Conservation (phyloP, 2,113 vertebrate genomes). For the Takifugu bimaculatus region DNA sequence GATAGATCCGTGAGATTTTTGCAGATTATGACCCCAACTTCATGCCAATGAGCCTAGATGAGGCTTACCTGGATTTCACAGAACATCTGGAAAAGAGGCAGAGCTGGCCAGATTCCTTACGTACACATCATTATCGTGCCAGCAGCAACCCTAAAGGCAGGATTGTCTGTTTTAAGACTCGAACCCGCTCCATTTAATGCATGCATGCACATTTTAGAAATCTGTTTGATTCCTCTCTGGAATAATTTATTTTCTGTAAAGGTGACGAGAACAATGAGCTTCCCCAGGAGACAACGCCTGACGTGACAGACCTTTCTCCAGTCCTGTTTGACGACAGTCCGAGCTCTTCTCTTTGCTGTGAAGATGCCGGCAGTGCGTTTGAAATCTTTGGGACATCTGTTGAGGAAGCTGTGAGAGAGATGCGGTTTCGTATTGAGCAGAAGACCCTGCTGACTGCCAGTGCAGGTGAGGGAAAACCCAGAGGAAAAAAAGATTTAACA, state of each 20-base stretch:
- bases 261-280: constrained; percentile 19
- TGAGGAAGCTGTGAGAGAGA: constrained; percentile 93
- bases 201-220: neutral
- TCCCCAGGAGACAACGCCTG: constrained; percentile 8
- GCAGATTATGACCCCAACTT: constrained; percentile 89
- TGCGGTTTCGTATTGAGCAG: constrained; percentile 94
- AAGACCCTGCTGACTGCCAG: constrained; percentile 92
- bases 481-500: neutral
- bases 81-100: constrained; percentile 85
- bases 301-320: constrained; percentile 73
- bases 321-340: constrained; percentile 86
- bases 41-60: constrained; percentile 91
- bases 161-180: neutral
- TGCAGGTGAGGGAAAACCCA: constrained; percentile 78
- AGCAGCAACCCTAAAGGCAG: constrained; percentile 46
- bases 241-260: neutral
- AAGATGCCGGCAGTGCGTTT: constrained; percentile 41
- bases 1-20: constrained; percentile 87
- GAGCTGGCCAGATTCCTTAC: constrained; percentile 82
- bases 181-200: neutral
- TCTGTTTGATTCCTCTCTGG: neutral
- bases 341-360: constrained; percentile 43
- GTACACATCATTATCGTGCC: constrained; percentile 68
- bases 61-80: constrained; percentile 95
- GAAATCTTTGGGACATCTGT: constrained; percentile 85